Conservation (phyloP, 35 echinoderm and acorn worm genomes). For the Antedon bifida region DNA sequence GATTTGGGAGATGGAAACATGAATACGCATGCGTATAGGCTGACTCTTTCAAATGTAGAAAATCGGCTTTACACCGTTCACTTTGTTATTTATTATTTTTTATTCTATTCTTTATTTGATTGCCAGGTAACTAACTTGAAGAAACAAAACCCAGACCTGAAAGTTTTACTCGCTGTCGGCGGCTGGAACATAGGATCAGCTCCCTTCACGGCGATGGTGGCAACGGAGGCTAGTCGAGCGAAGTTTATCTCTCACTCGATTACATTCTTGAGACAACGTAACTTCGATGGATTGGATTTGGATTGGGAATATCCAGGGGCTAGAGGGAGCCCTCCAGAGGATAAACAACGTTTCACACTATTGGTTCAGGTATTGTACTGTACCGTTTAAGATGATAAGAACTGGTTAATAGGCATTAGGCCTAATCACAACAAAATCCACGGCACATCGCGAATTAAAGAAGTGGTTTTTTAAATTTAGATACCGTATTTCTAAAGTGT, state of each 20-base stretch:
- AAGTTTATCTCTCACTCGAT: background rate
- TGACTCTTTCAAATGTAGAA: too few species aligned
- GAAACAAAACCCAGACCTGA: background rate
- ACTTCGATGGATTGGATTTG: conserved; percentile 36
- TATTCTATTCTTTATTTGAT: too few species aligned
- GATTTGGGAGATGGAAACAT: too few species aligned
- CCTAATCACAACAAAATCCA: too few species aligned
- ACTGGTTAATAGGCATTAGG: too few species aligned
- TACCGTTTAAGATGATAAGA: too few species aligned
- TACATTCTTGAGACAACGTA: conserved; percentile 9
- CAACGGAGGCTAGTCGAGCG: background rate
- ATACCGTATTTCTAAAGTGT: too few species aligned
- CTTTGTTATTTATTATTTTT: too few species aligned
- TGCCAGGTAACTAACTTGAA: background rate
- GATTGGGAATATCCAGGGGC: conserved; percentile 46
- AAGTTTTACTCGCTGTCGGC: background rate
- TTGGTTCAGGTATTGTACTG: conserved; percentile 14
- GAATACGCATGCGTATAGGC: too few species aligned
- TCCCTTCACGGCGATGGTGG: background rate
- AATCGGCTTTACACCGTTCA: too few species aligned
- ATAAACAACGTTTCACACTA: conserved; percentile 26
- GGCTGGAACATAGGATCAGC: background rate
- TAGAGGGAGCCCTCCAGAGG: conserved; percentile 14
- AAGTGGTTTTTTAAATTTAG: too few species aligned
- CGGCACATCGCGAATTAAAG: too few species aligned